phyloP scores from a whole-genome alignment of 2,113 vertebrate species.

The Ancistrus triradiatus region DNA sequence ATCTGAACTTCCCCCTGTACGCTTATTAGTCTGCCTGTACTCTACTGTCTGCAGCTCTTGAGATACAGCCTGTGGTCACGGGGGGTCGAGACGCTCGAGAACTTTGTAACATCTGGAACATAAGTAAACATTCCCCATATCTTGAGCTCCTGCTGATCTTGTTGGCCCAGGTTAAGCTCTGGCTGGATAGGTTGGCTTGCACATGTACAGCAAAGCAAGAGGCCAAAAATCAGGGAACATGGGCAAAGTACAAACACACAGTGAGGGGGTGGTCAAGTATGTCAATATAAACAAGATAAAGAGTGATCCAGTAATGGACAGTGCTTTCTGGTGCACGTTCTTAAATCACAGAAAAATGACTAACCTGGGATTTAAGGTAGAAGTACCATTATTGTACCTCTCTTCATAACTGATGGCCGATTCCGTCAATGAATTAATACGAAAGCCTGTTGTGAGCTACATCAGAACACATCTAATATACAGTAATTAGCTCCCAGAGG shows the following conservation, averaged over 20 bases:
- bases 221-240: slow-evolving; percentile 21
- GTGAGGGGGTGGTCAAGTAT: slow-evolving; percentile 30
- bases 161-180: slow-evolving; percentile 21
- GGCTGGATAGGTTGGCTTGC: slow-evolving; percentile 25
- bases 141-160: neutral
- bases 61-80: slow-evolving; percentile 20
- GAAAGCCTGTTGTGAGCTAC: no score
- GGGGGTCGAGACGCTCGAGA: slow-evolving; percentile 2
- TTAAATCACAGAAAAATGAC: no score
- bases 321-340: neutral
- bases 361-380: no score
- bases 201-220: slow-evolving; percentile 25
- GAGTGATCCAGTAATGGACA: neutral
- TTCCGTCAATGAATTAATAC: no score
- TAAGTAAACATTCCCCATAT: slow-evolving; percentile 22
- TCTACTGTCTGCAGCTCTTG: slow-evolving; percentile 14
- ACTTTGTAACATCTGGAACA: slow-evolving; percentile 23
- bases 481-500: no score
- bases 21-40: slow-evolving; percentile 3
- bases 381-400: no score
- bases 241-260: slow-evolving; percentile 37
- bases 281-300: slow-evolving; percentile 2
- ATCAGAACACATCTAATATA: no score
- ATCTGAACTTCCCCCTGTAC: slow-evolving; percentile 17
- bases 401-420: no score